Conservation (phyloP, 2,888 invertebrate species). For the Coleophora deauratella region DNA sequence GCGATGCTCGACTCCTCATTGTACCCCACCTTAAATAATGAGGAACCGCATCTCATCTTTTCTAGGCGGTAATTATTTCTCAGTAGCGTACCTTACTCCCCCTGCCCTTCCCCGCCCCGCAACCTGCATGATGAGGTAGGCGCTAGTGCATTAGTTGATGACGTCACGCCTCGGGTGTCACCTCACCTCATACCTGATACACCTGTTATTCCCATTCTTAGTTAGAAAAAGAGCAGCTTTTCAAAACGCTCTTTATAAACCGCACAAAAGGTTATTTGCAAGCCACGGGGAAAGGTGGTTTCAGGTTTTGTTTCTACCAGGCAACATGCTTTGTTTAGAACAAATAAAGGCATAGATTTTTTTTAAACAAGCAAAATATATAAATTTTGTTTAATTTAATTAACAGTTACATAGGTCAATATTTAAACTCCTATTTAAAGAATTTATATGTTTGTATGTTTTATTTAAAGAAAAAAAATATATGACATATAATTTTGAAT, state of each 20-base stretch:
- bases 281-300: neutral
- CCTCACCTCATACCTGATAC: constrained; percentile 3
- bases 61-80: constrained; percentile 54
- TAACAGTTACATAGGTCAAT: no score
- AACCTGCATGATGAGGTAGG: constrained; percentile 47
- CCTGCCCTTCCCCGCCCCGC: constrained; percentile 12
- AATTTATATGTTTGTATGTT: no score
- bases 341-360: no score
- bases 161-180: constrained; percentile 35
- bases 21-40: constrained; percentile 52
- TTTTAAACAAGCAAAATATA: no score
- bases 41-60: constrained; percentile 51
- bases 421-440: no score
- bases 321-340: no score
- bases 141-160: constrained; percentile 64
- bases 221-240: constrained; percentile 1
- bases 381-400: no score
- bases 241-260: constrained; percentile 5
- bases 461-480: no score
- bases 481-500: no score
- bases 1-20: no score
- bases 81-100: constrained; percentile 18
- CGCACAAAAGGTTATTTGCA: constrained; percentile 14
- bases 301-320: no score
- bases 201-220: constrained; percentile 4